Evolutionary conservation across 2,113 vertebrate genomes (phyloP), one percentile per base, ranked within the genome.

Genomic region (Daubentonia madagascariensis): DNA sequence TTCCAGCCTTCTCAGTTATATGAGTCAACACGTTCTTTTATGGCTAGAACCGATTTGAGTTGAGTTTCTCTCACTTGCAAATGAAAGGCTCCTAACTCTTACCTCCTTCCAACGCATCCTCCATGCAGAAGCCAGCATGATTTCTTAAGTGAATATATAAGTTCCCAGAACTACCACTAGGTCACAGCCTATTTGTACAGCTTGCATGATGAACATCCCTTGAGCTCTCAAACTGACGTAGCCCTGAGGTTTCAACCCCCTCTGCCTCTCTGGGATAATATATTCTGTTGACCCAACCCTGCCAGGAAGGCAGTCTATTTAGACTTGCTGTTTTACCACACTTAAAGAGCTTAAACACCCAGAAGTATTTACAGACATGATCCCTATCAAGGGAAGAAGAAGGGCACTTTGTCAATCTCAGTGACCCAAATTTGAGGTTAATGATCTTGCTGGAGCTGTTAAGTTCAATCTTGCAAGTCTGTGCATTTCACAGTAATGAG

Each of bases 351-450:
- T 96, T 73, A 94, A 84, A 57, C 35, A 57, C n/a, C 59, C 88
- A 88, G 37, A 75, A 65, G 80, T 78, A 87, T 94, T 96, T 95
- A 91, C 23, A 94, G 88, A 73, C 76, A 81, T 35, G 35, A 57
- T 59, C 93, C 85, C 65, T 52, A 78, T 76, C 43, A 67, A 48
- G 79, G 7, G 30, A 28, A 50, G 45, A 54, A 59, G 5, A 35
- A 17, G 28, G 45, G 20, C 10, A 25, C 76, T 95, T 48, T 95
- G 88, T 90, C 91, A 48, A 72, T 76, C 70, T 94, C 89, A 35
- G 37, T 85, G 88, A 88, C 88, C 91, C 88, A 93, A 40, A 92
- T 91, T 3, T 17, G 85, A 95, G 45, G 88, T 61, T 90, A 94
- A 76, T 85, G 96, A 94, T 88, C 70, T 96, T 86, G n/a, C 93